Conservation (phyloP, 2,113 vertebrate species). For the Turdus rufiventris region DNA sequence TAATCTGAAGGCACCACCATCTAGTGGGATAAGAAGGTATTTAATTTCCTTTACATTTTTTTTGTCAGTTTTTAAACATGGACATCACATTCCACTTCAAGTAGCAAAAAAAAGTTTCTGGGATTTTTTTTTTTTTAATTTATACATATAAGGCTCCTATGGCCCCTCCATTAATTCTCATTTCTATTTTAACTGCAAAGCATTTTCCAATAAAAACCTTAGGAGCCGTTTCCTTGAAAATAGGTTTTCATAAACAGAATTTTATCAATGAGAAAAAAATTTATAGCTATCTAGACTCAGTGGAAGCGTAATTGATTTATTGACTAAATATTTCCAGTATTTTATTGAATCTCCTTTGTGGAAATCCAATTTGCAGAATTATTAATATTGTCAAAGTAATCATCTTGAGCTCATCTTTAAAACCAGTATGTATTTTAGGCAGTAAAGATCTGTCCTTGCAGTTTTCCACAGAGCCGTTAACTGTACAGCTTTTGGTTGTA, state of each 20-base stretch:
- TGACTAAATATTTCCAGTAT: slow-evolving; percentile 19
- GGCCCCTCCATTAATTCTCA: background rate
- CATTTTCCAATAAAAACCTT: slow-evolving; percentile 14
- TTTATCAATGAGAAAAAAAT: slow-evolving; percentile 32
- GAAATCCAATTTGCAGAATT: slow-evolving; percentile 42
- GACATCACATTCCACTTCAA: background rate
- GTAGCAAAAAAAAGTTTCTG: background rate
- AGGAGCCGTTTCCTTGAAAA: background rate
- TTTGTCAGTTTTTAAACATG: background rate
- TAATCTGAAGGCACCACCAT: slow-evolving; percentile 60
- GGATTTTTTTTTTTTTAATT: background rate
- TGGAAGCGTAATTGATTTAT: slow-evolving; percentile 28
- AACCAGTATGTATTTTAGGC: background rate
- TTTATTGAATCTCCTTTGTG: slow-evolving; percentile 11
- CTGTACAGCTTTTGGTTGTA: background rate
- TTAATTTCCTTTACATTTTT: slow-evolving; percentile 24
- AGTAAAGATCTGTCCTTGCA: background rate
- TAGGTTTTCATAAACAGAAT: slow-evolving; percentile 15
- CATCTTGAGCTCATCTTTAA: slow-evolving; percentile 26
- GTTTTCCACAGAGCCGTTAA: slow-evolving; percentile 18
- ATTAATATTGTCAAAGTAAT: slow-evolving; percentile 37
- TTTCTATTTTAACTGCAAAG: background rate
- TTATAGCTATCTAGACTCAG: background rate
- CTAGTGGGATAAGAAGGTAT: slow-evolving; percentile 65
- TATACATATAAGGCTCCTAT: background rate